phyloP scores from a whole-genome alignment of 1,140 invertebrate species.

The Zaprionus capensis region DNA sequence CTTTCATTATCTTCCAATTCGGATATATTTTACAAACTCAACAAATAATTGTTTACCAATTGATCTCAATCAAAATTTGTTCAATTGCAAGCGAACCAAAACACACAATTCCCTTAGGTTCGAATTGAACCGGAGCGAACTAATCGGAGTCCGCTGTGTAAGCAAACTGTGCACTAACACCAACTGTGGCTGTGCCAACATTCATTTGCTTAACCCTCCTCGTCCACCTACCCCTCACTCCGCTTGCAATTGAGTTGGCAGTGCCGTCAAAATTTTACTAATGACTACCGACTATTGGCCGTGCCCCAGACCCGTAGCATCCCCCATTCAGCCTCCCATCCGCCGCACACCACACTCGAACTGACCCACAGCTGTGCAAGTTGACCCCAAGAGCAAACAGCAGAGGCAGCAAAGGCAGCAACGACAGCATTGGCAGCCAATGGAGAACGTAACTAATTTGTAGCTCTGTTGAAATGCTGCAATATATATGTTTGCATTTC shows the following conservation, averaged over 20 bases:
- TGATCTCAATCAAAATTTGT: not conserved
- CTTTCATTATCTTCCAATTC: not conserved
- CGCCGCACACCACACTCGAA: not conserved
- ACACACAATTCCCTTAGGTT: not conserved
- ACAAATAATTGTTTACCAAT: not conserved
- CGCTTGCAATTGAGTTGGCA: conserved; percentile 47
- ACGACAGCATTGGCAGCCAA: conserved; percentile 39
- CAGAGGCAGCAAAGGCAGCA: not conserved
- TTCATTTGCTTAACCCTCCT: not conserved
- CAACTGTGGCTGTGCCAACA: not conserved
- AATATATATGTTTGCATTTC: conserved; percentile 77
- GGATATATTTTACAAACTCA: not conserved
- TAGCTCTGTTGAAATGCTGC: conserved; percentile 61
- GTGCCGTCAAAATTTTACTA: conserved; percentile 67
- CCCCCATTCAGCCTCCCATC: not conserved
- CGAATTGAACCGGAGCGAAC: not conserved
- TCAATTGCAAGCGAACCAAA: not conserved
- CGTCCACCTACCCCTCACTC: not conserved
- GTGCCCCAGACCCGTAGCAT: conserved; percentile 26
- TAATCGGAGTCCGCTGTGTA: conserved; percentile 1
- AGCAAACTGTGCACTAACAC: conserved; percentile 6
- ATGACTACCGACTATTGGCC: conserved; percentile 57
- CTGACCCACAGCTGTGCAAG: conserved; percentile 11
- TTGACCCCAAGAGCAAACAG: conserved; percentile 28
- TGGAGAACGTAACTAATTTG: conserved; percentile 75